Conservation (phyloP, 2,888 invertebrate species). For the Helleia helle region DNA sequence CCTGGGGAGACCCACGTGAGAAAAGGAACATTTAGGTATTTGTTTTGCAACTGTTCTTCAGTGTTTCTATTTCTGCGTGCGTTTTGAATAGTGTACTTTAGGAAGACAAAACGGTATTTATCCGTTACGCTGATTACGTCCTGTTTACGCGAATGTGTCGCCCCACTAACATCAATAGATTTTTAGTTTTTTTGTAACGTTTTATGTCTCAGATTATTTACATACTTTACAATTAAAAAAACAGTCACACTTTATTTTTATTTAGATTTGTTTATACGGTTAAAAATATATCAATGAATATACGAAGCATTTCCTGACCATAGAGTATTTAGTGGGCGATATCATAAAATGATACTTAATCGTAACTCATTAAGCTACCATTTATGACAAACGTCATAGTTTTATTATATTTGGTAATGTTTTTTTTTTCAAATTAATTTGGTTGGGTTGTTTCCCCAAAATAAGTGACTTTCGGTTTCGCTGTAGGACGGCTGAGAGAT, state of each 20-base stretch:
- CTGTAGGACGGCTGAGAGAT: too few relatives aligned
- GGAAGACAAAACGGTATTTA: slow-evolving; percentile 2
- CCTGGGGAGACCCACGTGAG: too few relatives aligned
- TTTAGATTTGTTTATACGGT: not conserved
- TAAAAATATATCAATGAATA: too few relatives aligned
- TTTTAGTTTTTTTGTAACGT: not conserved
- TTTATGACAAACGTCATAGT: not conserved
- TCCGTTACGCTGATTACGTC: slow-evolving; percentile 2
- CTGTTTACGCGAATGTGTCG: not conserved
- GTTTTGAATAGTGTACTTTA: not conserved
- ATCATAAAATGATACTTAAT: not conserved
- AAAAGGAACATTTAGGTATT: too few relatives aligned
- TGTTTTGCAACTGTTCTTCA: too few relatives aligned
- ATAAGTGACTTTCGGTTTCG: not conserved
- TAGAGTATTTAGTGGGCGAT: too few relatives aligned
- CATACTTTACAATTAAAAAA: too few relatives aligned
- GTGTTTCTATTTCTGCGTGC: too few relatives aligned
- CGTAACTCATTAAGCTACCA: not conserved
- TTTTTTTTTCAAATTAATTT: too few relatives aligned
- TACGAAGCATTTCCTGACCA: too few relatives aligned
- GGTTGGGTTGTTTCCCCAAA: too few relatives aligned
- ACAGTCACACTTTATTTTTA: not conserved
- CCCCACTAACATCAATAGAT: slow-evolving; percentile 1
- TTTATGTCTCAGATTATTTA: too few relatives aligned
- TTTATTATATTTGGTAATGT: not conserved